Base-by-base conservation (phyloP, 1,140 invertebrate species). In the Brachystomella parvula region DNA sequence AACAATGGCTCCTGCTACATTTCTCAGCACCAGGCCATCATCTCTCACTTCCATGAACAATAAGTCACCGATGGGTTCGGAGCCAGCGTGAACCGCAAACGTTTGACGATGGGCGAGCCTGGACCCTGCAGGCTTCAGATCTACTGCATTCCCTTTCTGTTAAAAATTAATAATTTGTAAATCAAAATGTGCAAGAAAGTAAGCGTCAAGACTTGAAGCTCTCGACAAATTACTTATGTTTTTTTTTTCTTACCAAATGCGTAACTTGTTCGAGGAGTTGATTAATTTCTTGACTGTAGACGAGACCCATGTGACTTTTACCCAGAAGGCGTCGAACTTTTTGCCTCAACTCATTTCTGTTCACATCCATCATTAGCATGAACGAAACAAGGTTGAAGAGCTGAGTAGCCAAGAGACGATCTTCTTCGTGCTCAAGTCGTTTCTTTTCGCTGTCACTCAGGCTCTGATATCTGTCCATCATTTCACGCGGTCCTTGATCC, bases 21-120 rank as follows among this genome's bases (percentile, higher is more conserved):
- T 92, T 64, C 96, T 83, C 61, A 99, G 79, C 19, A 99, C 90
- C 29, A 99, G 83, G 15, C 96, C 96, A 78, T 99, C 96, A 77
- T 99, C 95, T 74, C 95, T 87, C 21, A 98, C 95, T 82, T 99
- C 96, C 84, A 99, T 87, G 79, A 99, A 99, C 24, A 96, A 83
- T 75, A 98, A 83, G 64, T 95, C 92, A 26, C 90, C 94, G 28
- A 87, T 86, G 30, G 92, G 87, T 81, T 96, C 93, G 26, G 86
- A 85, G 12, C 93, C 95, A 75, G 90, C 88, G 79, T 99, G 94
- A 31, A 99, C 95, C 28, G 96, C 96, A 80, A 99, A 99, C 70
- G 92, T 95, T 77, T 98, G 94, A 49, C 96, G 87, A 79, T 98
- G 93, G 79, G 96, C 86, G 76, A 96, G 85, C 26, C 96, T 83